phyloP scores from a whole-genome alignment of 92 coral and sea anemone species.

The Siderastrea radians region DNA sequence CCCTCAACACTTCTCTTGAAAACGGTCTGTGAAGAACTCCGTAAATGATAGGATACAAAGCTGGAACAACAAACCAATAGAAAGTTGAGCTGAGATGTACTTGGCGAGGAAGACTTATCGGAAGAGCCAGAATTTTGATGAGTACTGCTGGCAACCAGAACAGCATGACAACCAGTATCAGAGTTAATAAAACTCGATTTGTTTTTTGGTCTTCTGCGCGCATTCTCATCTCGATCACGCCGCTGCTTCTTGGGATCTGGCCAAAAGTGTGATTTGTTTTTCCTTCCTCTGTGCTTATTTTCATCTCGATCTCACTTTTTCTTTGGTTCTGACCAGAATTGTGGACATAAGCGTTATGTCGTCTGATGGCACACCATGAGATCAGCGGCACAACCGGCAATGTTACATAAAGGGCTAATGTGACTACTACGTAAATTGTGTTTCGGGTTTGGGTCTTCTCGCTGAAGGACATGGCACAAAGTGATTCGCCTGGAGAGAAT shows the following conservation, averaged over 20 bases:
- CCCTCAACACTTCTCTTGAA: background rate
- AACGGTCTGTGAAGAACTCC: constrained; percentile 5
- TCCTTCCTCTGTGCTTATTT: background rate
- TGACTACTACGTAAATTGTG: constrained; percentile 1
- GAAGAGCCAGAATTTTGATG: constrained; percentile 11
- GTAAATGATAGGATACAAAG: constrained; percentile 15
- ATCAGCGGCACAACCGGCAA: constrained; percentile 1
- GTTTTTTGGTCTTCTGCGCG: constrained; percentile 1
- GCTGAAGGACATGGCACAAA: constrained; percentile 19
- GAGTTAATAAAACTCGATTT: constrained; percentile 10
- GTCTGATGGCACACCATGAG: background rate
- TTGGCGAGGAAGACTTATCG: constrained; percentile 7
- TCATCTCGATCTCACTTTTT: background rate
- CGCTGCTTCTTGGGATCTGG: background rate
- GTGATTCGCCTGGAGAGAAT: constrained; percentile 1
- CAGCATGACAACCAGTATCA: background rate
- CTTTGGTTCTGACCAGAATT: background rate
- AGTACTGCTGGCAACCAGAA: constrained; percentile 33
- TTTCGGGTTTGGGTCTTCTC: background rate
- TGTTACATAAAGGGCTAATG: background rate
- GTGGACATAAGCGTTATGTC: background rate
- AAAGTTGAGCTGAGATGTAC: constrained; percentile 24
- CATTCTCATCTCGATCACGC: background rate
- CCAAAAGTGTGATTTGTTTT: background rate
- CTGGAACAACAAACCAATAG: constrained; percentile 30